A percentile compares a stretch with the other conserved stretches of the same genome.
phyloP scores from a whole-genome alignment of 2,797 vertebrate species.

The Phrynocephalus forsythii region DNA sequence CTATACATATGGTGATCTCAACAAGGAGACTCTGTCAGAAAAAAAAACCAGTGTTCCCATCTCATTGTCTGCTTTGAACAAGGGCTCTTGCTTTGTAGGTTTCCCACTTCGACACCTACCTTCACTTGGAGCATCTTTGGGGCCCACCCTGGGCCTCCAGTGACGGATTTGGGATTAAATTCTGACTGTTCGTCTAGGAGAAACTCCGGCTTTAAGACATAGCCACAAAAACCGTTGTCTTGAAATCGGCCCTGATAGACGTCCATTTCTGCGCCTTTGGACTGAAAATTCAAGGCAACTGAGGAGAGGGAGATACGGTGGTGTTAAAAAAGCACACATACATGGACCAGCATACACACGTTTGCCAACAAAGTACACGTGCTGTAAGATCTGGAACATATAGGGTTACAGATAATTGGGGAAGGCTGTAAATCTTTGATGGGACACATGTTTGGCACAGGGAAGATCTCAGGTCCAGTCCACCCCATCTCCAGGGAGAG shows the following conservation, averaged over 20 bases:
- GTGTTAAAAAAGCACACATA: neutral
- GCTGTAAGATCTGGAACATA: neutral
- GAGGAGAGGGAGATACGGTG: constrained; percentile 44
- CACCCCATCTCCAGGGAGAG: no score
- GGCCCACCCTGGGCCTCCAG: constrained; percentile 83
- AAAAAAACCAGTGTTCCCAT: neutral
- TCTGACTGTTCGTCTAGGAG: constrained; percentile 81
- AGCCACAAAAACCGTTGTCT: constrained; percentile 89
- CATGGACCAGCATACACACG: neutral
- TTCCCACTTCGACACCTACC: constrained; percentile 73
- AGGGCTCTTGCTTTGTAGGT: neutral
- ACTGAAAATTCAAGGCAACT: constrained; percentile 99
- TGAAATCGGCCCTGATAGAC: constrained; percentile 92
- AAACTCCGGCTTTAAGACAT: constrained; percentile 92
- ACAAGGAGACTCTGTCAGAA: neutral
- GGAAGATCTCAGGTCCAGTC: no score
- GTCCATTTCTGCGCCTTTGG: constrained; percentile 90
- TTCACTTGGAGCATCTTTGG: constrained; percentile 85
- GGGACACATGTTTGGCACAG: no score
- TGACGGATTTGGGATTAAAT: constrained; percentile 84
- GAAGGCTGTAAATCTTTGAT: no score
- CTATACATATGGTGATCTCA: neutral
- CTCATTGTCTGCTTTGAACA: neutral
- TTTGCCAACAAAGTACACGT: neutral
- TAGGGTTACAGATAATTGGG: neutral